Conservation (phyloP, 2,888 invertebrate species). For the Peribatodes rhomboidaria region DNA sequence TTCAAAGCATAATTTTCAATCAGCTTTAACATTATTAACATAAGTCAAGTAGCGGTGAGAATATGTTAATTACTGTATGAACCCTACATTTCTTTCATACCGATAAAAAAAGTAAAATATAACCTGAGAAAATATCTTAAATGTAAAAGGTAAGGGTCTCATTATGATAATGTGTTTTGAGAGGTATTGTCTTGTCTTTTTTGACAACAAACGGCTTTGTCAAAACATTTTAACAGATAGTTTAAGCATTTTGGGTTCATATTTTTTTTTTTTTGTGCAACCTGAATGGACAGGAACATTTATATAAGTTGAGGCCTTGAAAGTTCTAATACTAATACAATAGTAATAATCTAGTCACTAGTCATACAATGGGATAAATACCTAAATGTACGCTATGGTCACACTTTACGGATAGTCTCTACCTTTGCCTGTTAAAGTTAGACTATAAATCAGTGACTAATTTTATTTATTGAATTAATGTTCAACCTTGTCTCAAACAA, state of each 20-base stretch:
- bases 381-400: no score
- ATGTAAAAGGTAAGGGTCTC: constrained; percentile 38
- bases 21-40: constrained; percentile 46
- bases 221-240: neutral
- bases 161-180: neutral
- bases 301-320: no score
- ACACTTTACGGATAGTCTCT: no score
- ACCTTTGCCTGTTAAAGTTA: no score
- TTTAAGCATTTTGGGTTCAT: no score
- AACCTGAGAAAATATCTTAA: constrained; percentile 15
- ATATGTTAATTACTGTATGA: constrained; percentile 47
- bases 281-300: no score
- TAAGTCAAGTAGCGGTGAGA: constrained; percentile 44
- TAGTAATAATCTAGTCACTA: no score
- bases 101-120: constrained; percentile 34
- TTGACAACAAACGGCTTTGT: neutral
- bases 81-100: constrained; percentile 40
- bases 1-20: constrained; percentile 41
- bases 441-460: constrained; percentile 53
- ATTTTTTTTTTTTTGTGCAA: no score
- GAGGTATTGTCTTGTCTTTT: neutral
- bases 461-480: neutral
- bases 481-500: constrained; percentile 6
- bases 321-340: no score
- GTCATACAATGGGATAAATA: no score